phyloP scores from a whole-genome alignment of 2,797 vertebrate species.

The Phylloscopus collybita region DNA sequence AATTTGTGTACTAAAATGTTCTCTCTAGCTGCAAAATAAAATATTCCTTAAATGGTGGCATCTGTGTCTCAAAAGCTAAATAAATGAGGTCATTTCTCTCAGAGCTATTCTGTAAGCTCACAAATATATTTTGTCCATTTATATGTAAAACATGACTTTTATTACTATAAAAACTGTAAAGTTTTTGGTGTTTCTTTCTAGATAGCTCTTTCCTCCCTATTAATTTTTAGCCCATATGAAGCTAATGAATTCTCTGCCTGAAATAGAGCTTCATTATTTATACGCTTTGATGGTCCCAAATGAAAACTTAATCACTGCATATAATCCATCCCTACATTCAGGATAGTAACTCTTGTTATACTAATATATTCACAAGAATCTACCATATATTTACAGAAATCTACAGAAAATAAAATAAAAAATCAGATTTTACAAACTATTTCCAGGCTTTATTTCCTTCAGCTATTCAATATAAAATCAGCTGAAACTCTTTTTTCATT shows the following conservation, averaged over 20 bases:
- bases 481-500: not conserved
- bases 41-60: not conserved
- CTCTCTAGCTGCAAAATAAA: not conserved
- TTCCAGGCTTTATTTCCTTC: not conserved
- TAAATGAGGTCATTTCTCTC: not conserved
- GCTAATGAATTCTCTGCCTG: not conserved
- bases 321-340: not conserved
- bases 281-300: not conserved
- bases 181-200: not conserved
- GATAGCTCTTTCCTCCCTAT: not conserved
- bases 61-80: not conserved
- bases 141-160: not conserved
- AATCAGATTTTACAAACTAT: not conserved
- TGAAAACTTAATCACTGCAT: not conserved
- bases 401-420: not conserved
- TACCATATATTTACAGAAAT: not conserved
- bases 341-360: not conserved
- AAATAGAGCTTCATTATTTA: not conserved
- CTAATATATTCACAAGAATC: not conserved
- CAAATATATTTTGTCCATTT: not conserved
- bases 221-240: not conserved
- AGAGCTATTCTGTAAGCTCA: not conserved
- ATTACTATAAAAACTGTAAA: not conserved
- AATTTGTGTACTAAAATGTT: not conserved
- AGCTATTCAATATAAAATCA: not conserved